Base-by-base conservation (phyloP, 2,797 vertebrate genomes). In the Meriones psammophilus region DNA sequence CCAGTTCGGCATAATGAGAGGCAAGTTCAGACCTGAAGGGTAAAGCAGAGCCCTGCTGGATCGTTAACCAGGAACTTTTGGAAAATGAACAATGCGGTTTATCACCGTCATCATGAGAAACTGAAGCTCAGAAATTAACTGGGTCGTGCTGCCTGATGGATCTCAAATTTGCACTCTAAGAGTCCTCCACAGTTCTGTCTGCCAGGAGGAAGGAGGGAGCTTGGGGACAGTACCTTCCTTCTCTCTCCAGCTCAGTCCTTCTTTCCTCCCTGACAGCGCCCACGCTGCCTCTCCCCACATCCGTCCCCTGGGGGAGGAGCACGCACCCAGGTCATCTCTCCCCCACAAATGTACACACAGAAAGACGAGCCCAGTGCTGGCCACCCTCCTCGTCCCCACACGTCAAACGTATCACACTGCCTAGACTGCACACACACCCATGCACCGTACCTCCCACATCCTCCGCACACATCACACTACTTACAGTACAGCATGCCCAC, bases 1-100 rank as follows among this genome's bases (percentile, higher is more conserved):
- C 33, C 60, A 88, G 42, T 50, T 91, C 22, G 46, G 46, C 71
- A 85, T 62, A 69, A 78, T 33, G 39, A 74, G 30, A 95, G 68
- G 18, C 24, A 60, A 94, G 64, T 74, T 81, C 73, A 79, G 94
- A 76, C 36, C 42, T 77, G 10, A 60, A 30, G 58, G 24, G 88
- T 39, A 92, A 60, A 83, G 73, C 0, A 76, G 50, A 68, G 50
- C 50, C n/a, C 92, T 22, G 17, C 0, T 74, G 62, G 50, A 62
- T 88, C 80, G 71, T 86, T 92, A 93, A 60, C 17, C 91, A 69
- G 7, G 62, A 86, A 85, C 36, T 92, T 96, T 24, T 39, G 46
- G 80, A 74, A 28, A 89, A 89, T 79, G 66, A 86, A 69, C 84
- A 84, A 74, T 13, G 9, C 68, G 6, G n/a, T 50, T 93, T 46